Evolutionary conservation across 2,797 vertebrate genomes (phyloP).

Genomic region (Erethizon dorsatum): DNA sequence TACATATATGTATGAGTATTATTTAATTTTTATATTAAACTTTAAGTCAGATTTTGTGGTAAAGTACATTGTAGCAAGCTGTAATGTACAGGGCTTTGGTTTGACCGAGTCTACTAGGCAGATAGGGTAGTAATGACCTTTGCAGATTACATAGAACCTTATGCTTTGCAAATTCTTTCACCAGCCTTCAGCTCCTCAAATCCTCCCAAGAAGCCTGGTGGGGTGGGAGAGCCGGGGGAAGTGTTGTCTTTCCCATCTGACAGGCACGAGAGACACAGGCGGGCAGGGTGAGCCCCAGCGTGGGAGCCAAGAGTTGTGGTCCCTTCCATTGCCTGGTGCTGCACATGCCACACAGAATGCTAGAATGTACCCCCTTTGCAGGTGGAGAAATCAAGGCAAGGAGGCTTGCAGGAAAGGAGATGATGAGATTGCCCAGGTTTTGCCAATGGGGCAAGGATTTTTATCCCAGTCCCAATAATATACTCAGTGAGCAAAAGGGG

Average conservation of each 20-base stretch:
- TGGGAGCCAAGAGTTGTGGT: background rate
- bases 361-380: background rate
- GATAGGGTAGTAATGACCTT: conserved; percentile 19
- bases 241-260: background rate
- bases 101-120: background rate
- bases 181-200: conserved; percentile 16
- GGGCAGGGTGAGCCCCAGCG: background rate
- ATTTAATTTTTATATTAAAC: conserved; percentile 46
- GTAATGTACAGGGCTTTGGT: background rate
- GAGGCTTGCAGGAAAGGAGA: background rate
- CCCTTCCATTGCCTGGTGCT: background rate
- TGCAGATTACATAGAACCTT: background rate
- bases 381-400: background rate
- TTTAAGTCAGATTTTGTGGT: background rate
- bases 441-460: background rate
- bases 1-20: background rate
- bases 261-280: background rate
- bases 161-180: background rate
- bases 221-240: background rate
- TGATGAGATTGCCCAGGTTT: background rate
- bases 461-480: background rate
- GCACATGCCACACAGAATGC: background rate
- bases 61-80: conserved; percentile 17
- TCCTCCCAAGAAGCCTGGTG: conserved; percentile 2
- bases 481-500: background rate